phyloP scores from a whole-genome alignment of 2,797 vertebrate genomes.

The Esox lucius region DNA sequence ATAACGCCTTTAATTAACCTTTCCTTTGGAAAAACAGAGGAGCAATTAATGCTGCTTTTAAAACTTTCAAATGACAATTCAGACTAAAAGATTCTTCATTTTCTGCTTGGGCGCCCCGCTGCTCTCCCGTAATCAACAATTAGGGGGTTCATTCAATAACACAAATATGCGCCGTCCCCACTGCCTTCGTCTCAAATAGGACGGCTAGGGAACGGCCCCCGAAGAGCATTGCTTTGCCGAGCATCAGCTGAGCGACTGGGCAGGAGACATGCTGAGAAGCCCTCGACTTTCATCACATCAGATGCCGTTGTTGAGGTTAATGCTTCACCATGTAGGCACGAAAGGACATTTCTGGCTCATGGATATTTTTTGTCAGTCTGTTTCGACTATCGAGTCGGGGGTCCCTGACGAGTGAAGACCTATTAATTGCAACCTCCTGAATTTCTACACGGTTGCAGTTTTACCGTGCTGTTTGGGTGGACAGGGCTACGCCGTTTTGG shows the following conservation, averaged over 20 bases:
- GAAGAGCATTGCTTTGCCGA: slow-evolving; percentile 34
- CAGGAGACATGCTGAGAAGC: slow-evolving; percentile 20
- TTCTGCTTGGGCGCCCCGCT: slow-evolving; percentile 49
- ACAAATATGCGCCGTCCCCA: slow-evolving; percentile 42
- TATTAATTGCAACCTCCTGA: background rate
- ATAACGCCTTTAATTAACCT: slow-evolving; percentile 46
- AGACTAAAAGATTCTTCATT: slow-evolving; percentile 57
- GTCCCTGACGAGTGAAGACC: background rate
- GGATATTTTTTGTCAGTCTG: slow-evolving; percentile 1
- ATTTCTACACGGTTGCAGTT: background rate
- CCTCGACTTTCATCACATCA: slow-evolving; percentile 23
- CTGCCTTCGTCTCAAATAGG: background rate
- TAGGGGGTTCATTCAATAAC: slow-evolving; percentile 53
- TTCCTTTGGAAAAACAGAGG: slow-evolving; percentile 46
- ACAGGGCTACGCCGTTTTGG: no score
- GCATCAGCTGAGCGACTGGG: slow-evolving; percentile 35
- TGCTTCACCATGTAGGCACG: slow-evolving; percentile 14
- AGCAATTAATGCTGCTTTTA: slow-evolving; percentile 55
- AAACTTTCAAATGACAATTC: slow-evolving; percentile 58
- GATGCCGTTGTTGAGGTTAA: slow-evolving; percentile 33
- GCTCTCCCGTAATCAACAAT: slow-evolving; percentile 57
- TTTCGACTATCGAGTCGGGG: slow-evolving; percentile 4
- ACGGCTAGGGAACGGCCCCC: slow-evolving; percentile 3
- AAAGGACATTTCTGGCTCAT: slow-evolving; percentile 26
- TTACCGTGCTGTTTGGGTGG: background rate